A percentile compares a stretch with the other conserved stretches of the same genome.
These are phyloP conservation scores for Gobionotothen gibberifrons DNA, from an alignment of 2,797 vertebrate species.

Conservation along the genomic window DNA sequence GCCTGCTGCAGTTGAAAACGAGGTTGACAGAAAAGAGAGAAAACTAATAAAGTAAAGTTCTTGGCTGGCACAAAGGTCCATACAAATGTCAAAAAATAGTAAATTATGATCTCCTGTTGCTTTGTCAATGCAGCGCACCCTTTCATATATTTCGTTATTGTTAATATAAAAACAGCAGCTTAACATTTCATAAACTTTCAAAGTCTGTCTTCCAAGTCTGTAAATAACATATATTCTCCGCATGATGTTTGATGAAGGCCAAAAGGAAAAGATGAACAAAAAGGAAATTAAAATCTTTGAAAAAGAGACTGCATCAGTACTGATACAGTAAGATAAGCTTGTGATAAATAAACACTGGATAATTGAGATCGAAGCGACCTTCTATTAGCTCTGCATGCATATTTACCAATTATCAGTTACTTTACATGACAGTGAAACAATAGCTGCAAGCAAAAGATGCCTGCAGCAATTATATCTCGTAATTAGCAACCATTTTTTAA, in stretches of 20 bases:
- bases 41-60: no score
- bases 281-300: not conserved
- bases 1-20: no score
- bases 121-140: not conserved
- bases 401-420: constrained; percentile 67
- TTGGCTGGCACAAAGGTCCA: not conserved
- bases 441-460: constrained; percentile 64
- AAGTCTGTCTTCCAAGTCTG: not conserved
- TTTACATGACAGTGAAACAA: constrained; percentile 74
- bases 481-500: constrained; percentile 70
- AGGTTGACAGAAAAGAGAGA: no score
- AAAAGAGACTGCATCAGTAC: constrained; percentile 17
- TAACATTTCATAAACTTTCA: not conserved
- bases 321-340: constrained; percentile 63
- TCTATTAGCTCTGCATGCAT: constrained; percentile 67
- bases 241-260: not conserved
- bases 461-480: constrained; percentile 68
- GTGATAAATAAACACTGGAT: constrained; percentile 54
- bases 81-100: no score
- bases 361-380: constrained; percentile 61
- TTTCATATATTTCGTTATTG: not conserved
- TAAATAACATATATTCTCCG: not conserved
- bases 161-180: not conserved
- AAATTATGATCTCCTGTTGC: not conserved
- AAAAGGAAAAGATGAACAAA: not conserved